phyloP scores from a whole-genome alignment of 2,888 invertebrate species.

The Cremastinae sp. region DNA sequence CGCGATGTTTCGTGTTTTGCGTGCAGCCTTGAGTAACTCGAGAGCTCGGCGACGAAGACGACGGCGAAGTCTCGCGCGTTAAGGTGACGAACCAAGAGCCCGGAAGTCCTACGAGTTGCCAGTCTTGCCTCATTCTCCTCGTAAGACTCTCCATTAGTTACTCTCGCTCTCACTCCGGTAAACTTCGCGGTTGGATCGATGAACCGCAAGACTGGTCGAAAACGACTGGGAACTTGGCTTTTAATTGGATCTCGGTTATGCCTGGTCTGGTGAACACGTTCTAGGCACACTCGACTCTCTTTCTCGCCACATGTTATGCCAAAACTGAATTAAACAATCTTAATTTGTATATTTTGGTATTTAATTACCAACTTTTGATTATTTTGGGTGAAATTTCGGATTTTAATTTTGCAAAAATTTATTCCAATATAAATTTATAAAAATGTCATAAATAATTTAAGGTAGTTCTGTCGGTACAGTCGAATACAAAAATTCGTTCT shows the following conservation, averaged over 20 bases:
- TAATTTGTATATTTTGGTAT: too few relatives aligned
- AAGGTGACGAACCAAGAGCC: conserved; percentile 60
- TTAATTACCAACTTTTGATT: too few relatives aligned
- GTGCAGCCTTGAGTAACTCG: conserved; percentile 63
- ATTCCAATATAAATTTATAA: too few relatives aligned
- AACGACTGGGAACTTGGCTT: conserved; percentile 53
- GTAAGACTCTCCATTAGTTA: conserved; percentile 51
- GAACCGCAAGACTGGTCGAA: conserved; percentile 48
- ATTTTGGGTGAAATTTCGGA: too few relatives aligned
- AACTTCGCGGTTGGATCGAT: conserved; percentile 57
- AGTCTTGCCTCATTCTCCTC: conserved; percentile 39
- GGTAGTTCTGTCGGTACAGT: too few relatives aligned
- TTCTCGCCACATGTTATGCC: not conserved
- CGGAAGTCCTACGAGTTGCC: conserved; percentile 61
- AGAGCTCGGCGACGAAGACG: conserved; percentile 51
- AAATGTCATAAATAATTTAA: too few relatives aligned
- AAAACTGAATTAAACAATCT: conserved; percentile 21
- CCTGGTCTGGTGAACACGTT: conserved; percentile 56
- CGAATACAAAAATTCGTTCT: too few relatives aligned
- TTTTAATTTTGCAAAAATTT: too few relatives aligned
- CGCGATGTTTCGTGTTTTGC: conserved; percentile 60
- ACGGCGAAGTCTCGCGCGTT: conserved; percentile 64
- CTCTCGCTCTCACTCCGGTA: conserved; percentile 52
- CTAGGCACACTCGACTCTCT: conserved; percentile 34
- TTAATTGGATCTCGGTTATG: conserved; percentile 58